These are phyloP conservation scores for Melanophora roralis DNA, from an alignment of 2,888 invertebrate species.

Conservation along the genomic window DNA sequence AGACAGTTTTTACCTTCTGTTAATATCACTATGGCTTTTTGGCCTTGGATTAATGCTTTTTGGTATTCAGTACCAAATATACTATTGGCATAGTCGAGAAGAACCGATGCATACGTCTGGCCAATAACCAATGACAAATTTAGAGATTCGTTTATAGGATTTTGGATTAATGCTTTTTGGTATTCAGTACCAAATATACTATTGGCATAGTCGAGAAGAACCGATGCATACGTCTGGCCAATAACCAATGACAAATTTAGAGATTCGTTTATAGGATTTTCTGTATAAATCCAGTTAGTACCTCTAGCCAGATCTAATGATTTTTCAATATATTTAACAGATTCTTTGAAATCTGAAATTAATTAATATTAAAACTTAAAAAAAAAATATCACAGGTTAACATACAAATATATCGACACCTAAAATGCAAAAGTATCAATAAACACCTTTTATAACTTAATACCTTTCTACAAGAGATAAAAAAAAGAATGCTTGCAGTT, in stretches of 20 bases:
- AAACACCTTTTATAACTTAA: too few species aligned
- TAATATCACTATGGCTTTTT: slow-evolving; percentile 66
- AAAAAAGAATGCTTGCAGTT: too few species aligned
- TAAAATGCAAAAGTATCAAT: too few species aligned
- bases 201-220: slow-evolving; percentile 65
- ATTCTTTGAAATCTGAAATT: slow-evolving; percentile 27
- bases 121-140: slow-evolving; percentile 59
- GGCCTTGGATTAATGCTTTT: slow-evolving; percentile 65
- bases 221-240: slow-evolving; percentile 64
- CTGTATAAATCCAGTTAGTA: slow-evolving; percentile 65
- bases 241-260: slow-evolving; percentile 49
- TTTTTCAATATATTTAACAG: slow-evolving; percentile 64
- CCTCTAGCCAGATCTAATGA: slow-evolving; percentile 67
- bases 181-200: slow-evolving; percentile 61
- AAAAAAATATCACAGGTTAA: too few species aligned
- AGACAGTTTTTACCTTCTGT: slow-evolving; percentile 65
- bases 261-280: background rate
- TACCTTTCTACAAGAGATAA: too few species aligned
- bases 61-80: slow-evolving; percentile 62
- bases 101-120: slow-evolving; percentile 62
- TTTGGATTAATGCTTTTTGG: slow-evolving; percentile 65
- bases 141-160: slow-evolving; percentile 39
- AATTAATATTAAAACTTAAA: too few species aligned
- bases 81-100: slow-evolving; percentile 65
- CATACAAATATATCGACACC: too few species aligned